Evolutionary conservation across 2,888 invertebrate species (phyloP), one percentile per base, ranked within the genome.

Genomic region (Himalopsyche kuldschensis): DNA sequence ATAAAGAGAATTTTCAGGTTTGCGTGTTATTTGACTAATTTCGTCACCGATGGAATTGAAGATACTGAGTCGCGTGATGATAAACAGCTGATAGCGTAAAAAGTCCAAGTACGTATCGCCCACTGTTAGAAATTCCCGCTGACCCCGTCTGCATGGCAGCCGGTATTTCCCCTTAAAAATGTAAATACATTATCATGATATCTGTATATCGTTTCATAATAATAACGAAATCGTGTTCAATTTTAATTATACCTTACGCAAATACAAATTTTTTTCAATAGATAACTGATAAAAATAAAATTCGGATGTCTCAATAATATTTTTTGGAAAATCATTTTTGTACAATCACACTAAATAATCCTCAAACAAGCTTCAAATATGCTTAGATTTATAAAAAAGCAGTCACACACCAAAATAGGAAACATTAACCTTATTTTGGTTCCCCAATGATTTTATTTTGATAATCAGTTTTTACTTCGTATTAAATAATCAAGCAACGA

Each of bases 61-160:
- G 69, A 47, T 79, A 30, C 48, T 83, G 81, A 6, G 80, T 46
- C 24, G 79, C 35, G 27, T 75, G 75, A 27, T 75, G 69, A 69
- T 84, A 79, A 30, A 79, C 17, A 24, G 79, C 79, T 31, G 79
- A 82, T 27, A 82, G n/a, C 31, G 47, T 31, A 31, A 82, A 48
- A 78, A 84, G 48, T 27, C 48, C 75, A 24, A 84, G 47, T 77
- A 84, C 82, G 47, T 84, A 78, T 20, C 82, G 41, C 20, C 76
- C 75, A 46, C 84, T 84, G 78, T 82, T 84, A 4, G 84, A 82
- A 24, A 78, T 80, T 15, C 84, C 83, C 87, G 95, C 95, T 85
- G 95, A 95, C 88, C 95, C 95, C 86, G 95, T 95, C 92, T 96
- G 95, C 95, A 96, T 96, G 81, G 96, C 96, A 87, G 95, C 96